Percentiles rank a stretch among this genome's conserved stretches.
Evolutionary conservation across 2,888 invertebrate genomes (phyloP).

Genomic region (Abscondita cerata): DNA sequence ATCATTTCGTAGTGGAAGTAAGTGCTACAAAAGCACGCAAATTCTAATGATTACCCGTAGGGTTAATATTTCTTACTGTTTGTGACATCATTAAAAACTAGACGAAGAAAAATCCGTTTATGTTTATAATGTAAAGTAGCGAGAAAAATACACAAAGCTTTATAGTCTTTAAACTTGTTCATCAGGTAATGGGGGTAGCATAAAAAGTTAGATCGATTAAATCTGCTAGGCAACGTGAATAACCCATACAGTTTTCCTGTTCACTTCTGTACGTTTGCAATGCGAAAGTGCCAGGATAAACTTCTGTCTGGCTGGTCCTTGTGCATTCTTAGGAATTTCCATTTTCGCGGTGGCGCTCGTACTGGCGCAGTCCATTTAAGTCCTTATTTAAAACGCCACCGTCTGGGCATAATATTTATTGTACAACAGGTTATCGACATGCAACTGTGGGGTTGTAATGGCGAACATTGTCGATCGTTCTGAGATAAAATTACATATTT

Average conservation of each 20-base stretch:
- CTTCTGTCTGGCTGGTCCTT: constrained; percentile 17
- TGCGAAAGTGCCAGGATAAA: constrained; percentile 8
- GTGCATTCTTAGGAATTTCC: constrained; percentile 19
- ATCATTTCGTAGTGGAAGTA: no score
- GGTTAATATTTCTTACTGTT: no score
- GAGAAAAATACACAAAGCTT: neutral
- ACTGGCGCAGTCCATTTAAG: constrained; percentile 21
- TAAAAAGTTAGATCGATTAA: constrained; percentile 21
- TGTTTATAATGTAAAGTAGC: no score
- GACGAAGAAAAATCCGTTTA: neutral
- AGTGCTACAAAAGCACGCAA: no score
- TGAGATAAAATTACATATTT: constrained; percentile 23
- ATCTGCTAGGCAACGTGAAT: constrained; percentile 14
- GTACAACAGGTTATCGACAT: constrained; percentile 1
- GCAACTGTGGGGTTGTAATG: constrained; percentile 23
- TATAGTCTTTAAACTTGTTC: constrained; percentile 11
- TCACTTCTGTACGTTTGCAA: constrained; percentile 7
- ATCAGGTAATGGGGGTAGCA: constrained; percentile 1
- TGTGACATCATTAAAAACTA: neutral
- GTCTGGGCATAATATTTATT: constrained; percentile 17
- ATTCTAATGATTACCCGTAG: no score
- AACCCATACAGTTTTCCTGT: constrained; percentile 14
- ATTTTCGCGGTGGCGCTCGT: constrained; percentile 15
- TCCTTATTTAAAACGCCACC: constrained; percentile 17
- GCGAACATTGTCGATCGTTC: constrained; percentile 19